These are phyloP conservation scores for Cichlasoma orientale DNA, from an alignment of 2,797 vertebrate genomes.

Conservation along the genomic window DNA sequence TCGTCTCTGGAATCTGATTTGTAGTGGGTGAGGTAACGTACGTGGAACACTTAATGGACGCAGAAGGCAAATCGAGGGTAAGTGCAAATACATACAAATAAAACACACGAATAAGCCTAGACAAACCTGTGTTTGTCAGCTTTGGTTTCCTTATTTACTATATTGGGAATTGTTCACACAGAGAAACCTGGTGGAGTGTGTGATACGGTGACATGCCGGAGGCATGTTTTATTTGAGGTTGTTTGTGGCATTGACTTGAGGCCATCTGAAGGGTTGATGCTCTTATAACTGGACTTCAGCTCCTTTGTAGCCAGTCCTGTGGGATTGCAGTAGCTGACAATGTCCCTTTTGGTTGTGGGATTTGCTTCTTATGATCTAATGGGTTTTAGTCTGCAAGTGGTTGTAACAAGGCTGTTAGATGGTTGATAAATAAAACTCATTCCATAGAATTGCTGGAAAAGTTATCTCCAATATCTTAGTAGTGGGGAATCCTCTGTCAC, in stretches of 20 bases:
- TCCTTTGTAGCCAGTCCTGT: conserved; percentile 77
- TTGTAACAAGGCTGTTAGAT: conserved; percentile 72
- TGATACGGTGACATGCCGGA: conserved; percentile 82
- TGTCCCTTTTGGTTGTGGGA: conserved; percentile 70
- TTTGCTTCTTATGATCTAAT: conserved; percentile 69
- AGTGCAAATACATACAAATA: conserved; percentile 88
- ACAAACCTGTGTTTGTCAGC: conserved; percentile 84
- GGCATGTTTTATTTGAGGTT: conserved; percentile 77
- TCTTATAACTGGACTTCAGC: conserved; percentile 72
- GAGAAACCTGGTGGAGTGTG: conserved; percentile 69
- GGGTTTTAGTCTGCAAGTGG: conserved; percentile 69
- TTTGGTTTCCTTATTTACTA: conserved; percentile 79
- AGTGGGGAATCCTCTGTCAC: conserved; percentile 59
- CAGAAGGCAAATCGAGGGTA: conserved; percentile 99
- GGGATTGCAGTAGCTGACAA: conserved; percentile 68
- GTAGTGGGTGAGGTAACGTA: conserved; percentile 99
- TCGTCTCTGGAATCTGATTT: conserved; percentile 99
- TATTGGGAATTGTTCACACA: conserved; percentile 75
- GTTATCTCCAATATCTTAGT: conserved; percentile 62
- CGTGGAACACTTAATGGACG: conserved; percentile 99
- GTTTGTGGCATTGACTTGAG: conserved; percentile 78
- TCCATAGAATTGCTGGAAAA: conserved; percentile 58
- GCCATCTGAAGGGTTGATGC: conserved; percentile 74
- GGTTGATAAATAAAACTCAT: conserved; percentile 64
- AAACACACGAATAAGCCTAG: conserved; percentile 74